Percentiles rank a stretch among this genome's conserved stretches.
phyloP scores from a whole-genome alignment of 2,113 vertebrate species.

The Urocynchramus pylzowi region DNA sequence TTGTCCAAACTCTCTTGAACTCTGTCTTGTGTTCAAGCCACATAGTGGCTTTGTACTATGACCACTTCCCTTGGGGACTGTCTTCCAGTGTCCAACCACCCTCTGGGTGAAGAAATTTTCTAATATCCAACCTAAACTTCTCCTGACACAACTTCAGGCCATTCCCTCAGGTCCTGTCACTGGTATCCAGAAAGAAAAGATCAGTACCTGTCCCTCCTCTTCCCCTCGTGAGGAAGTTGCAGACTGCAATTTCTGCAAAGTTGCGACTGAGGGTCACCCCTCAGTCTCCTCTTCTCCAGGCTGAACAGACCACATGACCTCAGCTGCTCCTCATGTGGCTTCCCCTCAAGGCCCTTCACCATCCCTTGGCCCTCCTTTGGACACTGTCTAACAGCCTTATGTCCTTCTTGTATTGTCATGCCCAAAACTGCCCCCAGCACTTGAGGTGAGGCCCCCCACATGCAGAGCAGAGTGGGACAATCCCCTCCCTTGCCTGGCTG shows the following conservation, averaged over 20 bases:
- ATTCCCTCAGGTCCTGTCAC: neutral
- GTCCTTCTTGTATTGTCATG: neutral
- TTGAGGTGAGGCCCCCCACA: fast-evolving
- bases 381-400: neutral
- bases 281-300: neutral
- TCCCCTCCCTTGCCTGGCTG: fast-evolving
- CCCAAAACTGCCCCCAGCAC: neutral
- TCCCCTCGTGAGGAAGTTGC: fast-evolving
- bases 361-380: fast-evolving
- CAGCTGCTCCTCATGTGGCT: neutral
- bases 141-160: neutral
- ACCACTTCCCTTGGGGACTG: fast-evolving
- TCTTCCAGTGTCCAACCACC: neutral
- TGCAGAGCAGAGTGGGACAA: fast-evolving
- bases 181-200: neutral
- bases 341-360: neutral
- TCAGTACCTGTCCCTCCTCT: neutral
- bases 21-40: no score
- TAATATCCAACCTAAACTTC: neutral
- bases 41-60: neutral
- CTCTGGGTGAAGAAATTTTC: neutral
- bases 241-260: no score
- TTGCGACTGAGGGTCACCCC: neutral
- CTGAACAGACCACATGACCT: neutral
- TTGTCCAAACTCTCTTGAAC: neutral